These are phyloP conservation scores for Uria aalge DNA, from an alignment of 2,113 vertebrate species.

Conservation along the genomic window DNA sequence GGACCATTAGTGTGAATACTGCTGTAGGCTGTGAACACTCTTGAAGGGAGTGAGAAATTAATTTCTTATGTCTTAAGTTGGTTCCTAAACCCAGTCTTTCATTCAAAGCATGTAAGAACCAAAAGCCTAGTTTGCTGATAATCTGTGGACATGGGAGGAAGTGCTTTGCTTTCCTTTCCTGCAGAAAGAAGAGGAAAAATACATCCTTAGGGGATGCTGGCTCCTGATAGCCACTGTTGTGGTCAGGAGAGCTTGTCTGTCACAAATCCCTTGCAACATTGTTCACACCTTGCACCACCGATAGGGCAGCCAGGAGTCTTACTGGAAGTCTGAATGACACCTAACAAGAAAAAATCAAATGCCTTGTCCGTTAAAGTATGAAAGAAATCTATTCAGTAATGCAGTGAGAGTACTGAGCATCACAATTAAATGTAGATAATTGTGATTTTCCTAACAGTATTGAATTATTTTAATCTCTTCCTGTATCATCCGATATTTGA, in stretches of 20 bases:
- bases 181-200: neutral
- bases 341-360: neutral
- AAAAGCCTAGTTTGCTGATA: neutral
- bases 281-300: neutral
- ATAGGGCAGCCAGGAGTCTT: neutral
- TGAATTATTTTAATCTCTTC: neutral
- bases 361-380: neutral
- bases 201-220: neutral
- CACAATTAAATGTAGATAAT: neutral
- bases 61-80: neutral
- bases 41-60: neutral
- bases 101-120: neutral
- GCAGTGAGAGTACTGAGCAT: neutral
- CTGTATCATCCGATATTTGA: neutral
- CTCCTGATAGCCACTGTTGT: neutral
- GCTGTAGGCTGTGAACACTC: neutral
- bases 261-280: neutral
- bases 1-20: neutral
- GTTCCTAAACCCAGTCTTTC: neutral
- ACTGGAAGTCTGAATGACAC: neutral
- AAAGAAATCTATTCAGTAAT: neutral
- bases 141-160: neutral
- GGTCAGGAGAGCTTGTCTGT: neutral
- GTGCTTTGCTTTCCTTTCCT: neutral
- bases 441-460: neutral